Percentiles rank a stretch among this genome's conserved stretches.
Conservation (phyloP, 2,113 vertebrate species). For the Ahaetulla prasina region DNA sequence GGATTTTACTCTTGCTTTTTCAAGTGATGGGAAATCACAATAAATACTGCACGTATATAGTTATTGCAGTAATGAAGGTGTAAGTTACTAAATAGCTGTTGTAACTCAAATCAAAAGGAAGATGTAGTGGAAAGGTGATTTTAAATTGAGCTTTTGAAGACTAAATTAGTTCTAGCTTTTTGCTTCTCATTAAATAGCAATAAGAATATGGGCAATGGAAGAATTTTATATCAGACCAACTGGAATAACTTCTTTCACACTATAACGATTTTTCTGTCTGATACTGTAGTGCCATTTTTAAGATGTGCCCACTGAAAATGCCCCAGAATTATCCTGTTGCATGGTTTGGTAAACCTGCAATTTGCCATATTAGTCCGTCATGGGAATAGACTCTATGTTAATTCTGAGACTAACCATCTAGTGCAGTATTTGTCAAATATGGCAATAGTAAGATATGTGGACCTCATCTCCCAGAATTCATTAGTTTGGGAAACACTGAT, state of each 20-base stretch:
- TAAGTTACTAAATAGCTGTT: not conserved
- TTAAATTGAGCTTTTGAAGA: not conserved
- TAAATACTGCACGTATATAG: not conserved
- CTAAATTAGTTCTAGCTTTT: not conserved
- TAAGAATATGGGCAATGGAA: not conserved
- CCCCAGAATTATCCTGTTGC: not conserved
- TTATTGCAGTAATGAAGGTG: not conserved
- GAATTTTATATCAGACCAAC: not conserved
- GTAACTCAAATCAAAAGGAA: not conserved
- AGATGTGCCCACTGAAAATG: not conserved
- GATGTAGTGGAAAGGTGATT: not conserved
- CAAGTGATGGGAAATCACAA: not conserved
- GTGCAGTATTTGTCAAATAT: not conserved
- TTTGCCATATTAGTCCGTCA: not conserved
- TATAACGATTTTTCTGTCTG: not conserved
- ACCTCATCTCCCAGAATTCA: not conserved
- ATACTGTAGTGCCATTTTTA: no score
- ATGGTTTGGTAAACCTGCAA: not conserved
- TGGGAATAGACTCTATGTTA: not conserved
- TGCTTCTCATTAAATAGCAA: not conserved
- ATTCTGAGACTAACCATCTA: not conserved
- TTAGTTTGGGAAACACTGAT: not conserved
- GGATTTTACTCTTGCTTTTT: not conserved
- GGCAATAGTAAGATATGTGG: not conserved
- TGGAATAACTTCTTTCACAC: not conserved